phyloP scores from a whole-genome alignment of 2,888 invertebrate species.

The Micoletzkya japonica region DNA sequence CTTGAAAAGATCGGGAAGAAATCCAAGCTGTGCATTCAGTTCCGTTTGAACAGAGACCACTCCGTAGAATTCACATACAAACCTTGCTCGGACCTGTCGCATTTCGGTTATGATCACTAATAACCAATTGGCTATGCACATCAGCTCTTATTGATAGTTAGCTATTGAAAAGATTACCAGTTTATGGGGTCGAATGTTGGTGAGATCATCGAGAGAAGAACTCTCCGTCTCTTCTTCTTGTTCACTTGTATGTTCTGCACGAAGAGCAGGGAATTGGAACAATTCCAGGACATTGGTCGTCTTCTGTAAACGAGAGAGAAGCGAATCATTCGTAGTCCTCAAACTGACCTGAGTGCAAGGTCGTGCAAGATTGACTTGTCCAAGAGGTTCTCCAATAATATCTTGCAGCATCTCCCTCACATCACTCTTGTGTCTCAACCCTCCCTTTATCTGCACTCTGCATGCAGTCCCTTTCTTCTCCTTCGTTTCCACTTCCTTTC shows the following conservation, averaged over 20 bases:
- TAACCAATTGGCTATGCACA: background rate
- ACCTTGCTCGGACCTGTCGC: slow-evolving; percentile 83
- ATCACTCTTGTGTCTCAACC: background rate
- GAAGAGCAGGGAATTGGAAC: slow-evolving; percentile 59
- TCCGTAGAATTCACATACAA: slow-evolving; percentile 97
- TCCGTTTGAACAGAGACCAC: slow-evolving; percentile 77
- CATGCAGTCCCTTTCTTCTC: background rate
- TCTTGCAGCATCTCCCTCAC: slow-evolving; percentile 36
- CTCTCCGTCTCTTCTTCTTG: slow-evolving; percentile 32
- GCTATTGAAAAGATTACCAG: background rate
- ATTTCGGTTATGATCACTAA: background rate
- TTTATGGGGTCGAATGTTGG: background rate
- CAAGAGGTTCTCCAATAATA: slow-evolving; percentile 45
- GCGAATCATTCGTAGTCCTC: too few relatives aligned
- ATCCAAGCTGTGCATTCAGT: slow-evolving; percentile 90
- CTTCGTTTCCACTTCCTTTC: slow-evolving; percentile 11
- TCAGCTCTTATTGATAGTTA: too few relatives aligned
- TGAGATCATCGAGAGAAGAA: background rate
- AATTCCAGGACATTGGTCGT: slow-evolving; percentile 44
- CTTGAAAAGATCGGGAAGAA: slow-evolving; percentile 92
- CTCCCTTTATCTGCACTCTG: slow-evolving; percentile 18
- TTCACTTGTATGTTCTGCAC: slow-evolving; percentile 42
- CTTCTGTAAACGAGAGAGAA: background rate
- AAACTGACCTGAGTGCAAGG: background rate
- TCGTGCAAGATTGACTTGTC: slow-evolving; percentile 28